phyloP scores from a whole-genome alignment of 2,797 vertebrate genomes.

The Melanotaenia parkinsoni region DNA sequence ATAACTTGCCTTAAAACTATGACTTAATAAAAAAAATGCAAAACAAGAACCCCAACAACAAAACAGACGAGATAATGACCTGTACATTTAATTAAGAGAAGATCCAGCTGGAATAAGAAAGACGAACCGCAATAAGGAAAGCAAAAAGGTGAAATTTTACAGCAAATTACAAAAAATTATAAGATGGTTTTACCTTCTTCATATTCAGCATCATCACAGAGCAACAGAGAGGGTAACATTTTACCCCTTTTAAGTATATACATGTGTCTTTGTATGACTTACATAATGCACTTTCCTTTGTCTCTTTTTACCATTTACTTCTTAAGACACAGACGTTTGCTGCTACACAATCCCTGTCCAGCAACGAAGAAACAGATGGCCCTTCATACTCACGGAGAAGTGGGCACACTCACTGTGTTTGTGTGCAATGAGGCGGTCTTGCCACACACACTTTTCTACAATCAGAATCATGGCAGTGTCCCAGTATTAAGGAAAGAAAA shows the following conservation, averaged over 20 bases:
- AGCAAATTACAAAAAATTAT: neutral
- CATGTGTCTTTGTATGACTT: constrained; percentile 33
- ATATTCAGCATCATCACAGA: constrained; percentile 31
- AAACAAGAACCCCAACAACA: constrained; percentile 24
- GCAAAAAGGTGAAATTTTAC: constrained; percentile 25
- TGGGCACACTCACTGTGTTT: constrained; percentile 46
- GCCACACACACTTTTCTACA: constrained; percentile 44
- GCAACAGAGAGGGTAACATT: constrained; percentile 32
- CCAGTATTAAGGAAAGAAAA: constrained; percentile 39
- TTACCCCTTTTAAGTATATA: constrained; percentile 2
- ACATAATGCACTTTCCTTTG: constrained; percentile 54
- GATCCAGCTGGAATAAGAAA: constrained; percentile 34
- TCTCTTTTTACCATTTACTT: constrained; percentile 28
- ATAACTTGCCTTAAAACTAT: neutral
- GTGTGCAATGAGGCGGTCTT: constrained; percentile 51
- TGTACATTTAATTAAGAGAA: constrained; percentile 54
- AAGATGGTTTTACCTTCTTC: constrained; percentile 18
- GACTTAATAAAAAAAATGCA: constrained; percentile 11
- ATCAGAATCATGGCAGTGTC: constrained; percentile 37
- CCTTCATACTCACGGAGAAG: constrained; percentile 48
- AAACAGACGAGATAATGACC: constrained; percentile 52
- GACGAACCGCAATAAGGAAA: constrained; percentile 14
- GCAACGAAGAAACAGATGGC: constrained; percentile 52
- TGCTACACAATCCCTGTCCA: constrained; percentile 43
- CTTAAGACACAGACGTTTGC: constrained; percentile 24